Base-by-base conservation (phyloP, 2,888 invertebrate genomes). In the Anoplius nigerrimus region DNA sequence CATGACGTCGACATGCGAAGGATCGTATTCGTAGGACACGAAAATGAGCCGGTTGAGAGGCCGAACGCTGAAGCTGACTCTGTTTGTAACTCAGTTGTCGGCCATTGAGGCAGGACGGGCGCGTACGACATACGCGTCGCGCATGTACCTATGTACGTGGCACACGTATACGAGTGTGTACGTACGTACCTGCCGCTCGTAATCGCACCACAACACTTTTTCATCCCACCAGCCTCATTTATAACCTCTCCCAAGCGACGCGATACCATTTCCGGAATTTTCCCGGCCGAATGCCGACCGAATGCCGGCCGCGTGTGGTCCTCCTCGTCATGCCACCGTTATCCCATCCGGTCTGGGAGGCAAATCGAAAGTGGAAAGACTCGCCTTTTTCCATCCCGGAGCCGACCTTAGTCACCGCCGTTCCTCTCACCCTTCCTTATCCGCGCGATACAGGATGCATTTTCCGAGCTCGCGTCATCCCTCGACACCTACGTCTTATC, bases 371-470 rank as follows among this genome's bases (percentile, higher is more conserved):
- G 20, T 16, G 46, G 51, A 42, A 62, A 63, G 46, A 66, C 34
- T 34, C 34, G 6, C 34, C 11, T 34, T 6, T 2, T 34, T 13
- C 34, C 34, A 13, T 34, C 22, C 4, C 34, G 34, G 4, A 34
- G 11, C 8, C 11, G 48, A 54, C 72, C 75, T 79, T 78, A 78
- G 65, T 79, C 66, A 71, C 62, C 57, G 66, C 65, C 21, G 59
- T 69, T 48, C 42, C 16, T 66, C 43, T 16, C 54, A 2, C 58
- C 43, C 46, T 42, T 8, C 11, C 34, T 34, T 34, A 34, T 34
- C 34, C 34, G n/a, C 11, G 34, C 11, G 34, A 34, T 34, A 34
- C 34, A 34, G 34, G 34, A 34, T 34, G 34, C 34, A 34, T 34
- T 34, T 45, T 16, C 15, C 15, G 2, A 18, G 55, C 27, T 13